Percentiles rank a stretch among this genome's conserved stretches.
phyloP scores from a whole-genome alignment of 1,140 invertebrate species.

The Heterodera schachtii region DNA sequence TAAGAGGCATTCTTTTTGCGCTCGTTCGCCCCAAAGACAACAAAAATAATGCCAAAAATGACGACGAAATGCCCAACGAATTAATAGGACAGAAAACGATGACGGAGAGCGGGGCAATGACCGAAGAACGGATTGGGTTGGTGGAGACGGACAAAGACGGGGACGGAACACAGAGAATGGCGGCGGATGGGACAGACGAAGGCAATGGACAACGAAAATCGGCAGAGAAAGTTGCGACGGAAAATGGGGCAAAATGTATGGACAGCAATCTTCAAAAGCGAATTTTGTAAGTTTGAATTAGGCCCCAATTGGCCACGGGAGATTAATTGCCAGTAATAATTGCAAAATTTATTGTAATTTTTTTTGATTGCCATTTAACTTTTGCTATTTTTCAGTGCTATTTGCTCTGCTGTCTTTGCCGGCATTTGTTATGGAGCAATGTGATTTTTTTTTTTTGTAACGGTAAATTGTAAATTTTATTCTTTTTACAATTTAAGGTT shows the following conservation, averaged over 20 bases:
- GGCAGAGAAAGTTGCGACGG: slow-evolving; percentile 5
- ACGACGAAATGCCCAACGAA: slow-evolving; percentile 1
- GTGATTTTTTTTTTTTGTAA: slow-evolving; percentile 47
- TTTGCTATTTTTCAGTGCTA: slow-evolving; percentile 59
- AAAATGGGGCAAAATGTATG: no score
- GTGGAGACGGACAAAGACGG: slow-evolving; percentile 7
- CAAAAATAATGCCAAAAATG: slow-evolving; percentile 21
- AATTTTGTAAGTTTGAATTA: no score
- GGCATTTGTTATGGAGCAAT: slow-evolving; percentile 67
- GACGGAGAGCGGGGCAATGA: background rate
- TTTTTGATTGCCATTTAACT: background rate
- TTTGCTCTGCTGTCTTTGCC: slow-evolving; percentile 64
- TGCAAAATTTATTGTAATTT: no score
- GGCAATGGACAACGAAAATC: background rate
- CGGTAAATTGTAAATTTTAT: background rate
- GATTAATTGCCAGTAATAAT: no score
- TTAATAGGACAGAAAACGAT: slow-evolving; percentile 4
- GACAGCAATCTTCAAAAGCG: no score
- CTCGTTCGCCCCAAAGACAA: slow-evolving; percentile 30
- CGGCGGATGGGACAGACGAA: background rate
- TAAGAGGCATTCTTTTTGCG: slow-evolving; percentile 50
- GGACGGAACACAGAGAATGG: no score
- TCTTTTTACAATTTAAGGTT: slow-evolving; percentile 34
- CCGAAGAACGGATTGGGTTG: slow-evolving; percentile 3
- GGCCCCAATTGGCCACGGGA: no score